Base-by-base conservation (phyloP, 2,113 vertebrate genomes). In the Leptosomus discolor region DNA sequence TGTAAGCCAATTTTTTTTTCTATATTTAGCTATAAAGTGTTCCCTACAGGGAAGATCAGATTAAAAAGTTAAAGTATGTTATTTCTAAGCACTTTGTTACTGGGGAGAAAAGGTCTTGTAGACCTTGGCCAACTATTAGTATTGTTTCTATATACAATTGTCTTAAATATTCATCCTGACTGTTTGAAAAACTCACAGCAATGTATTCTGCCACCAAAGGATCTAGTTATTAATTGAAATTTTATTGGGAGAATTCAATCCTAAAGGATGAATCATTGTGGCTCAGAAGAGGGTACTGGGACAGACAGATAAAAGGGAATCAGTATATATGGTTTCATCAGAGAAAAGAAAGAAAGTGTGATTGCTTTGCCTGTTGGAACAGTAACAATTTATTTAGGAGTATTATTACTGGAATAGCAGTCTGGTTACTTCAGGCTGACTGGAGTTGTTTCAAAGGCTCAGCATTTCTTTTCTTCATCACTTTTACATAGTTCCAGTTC, bases 361-460 rank as follows among this genome's bases (percentile, higher is more conserved):
- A 95, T 97, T 88, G 75, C 75, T 94, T 88, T 90, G 41, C 48
- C 90, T 92, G 36, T 68, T 90, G 68, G 75, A 94, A 77, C 29
- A 32, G 12, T 60, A 85, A 58, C 76, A 68, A 36, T 79, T 90
- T 86, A 73, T 91, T 89, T 91, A 56, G 73, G 63, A 94, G 51
- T 41, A 79, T 96, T 93, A 87, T 67, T 93, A 64, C 34, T 75
- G 30, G 46, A 91, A 87, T 56, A 90, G 61, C 43, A 78, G 18
- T 70, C 30, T 32, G 17, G 39, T 87, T 94, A 64, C 96, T 96
- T 97, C 73, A 89, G 88, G 39, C 39, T 94, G 71, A 79, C 74
- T 95, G 85, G 83, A 94, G 88, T 60, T 93, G 41, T 95, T 95
- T 93, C 96, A 87, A 90, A 85, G 53, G 36, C 54, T 81, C 76